Conservation (phyloP, 2,888 invertebrate genomes). For the Lithophane socia region DNA sequence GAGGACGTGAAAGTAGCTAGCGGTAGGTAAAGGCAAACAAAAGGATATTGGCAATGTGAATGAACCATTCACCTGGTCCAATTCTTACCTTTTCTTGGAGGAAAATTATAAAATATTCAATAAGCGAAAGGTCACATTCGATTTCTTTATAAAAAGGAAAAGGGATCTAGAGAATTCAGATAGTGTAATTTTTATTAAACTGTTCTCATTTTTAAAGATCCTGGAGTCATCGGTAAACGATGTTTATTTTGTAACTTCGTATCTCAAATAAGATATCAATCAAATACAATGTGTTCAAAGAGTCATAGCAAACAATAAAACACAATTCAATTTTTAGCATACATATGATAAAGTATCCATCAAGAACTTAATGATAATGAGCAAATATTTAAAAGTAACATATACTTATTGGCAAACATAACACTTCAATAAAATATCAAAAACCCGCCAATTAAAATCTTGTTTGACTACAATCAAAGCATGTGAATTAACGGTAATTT, state of each 20-base stretch:
- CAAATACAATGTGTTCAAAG: constrained; percentile 8
- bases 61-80: constrained; percentile 25
- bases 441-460: constrained; percentile 28
- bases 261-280: not conserved
- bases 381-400: constrained; percentile 43
- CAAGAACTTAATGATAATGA: constrained; percentile 30
- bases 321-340: constrained; percentile 6
- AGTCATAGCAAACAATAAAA: constrained; percentile 22
- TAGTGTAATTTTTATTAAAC: not conserved
- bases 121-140: constrained; percentile 16
- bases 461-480: constrained; percentile 36
- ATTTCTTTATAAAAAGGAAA: constrained; percentile 1
- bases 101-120: constrained; percentile 24
- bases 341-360: not conserved
- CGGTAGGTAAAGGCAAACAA: constrained; percentile 32
- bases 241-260: not conserved
- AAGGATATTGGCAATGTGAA: constrained; percentile 56
- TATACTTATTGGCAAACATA: constrained; percentile 11
- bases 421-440: constrained; percentile 26
- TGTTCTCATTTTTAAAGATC: not conserved
- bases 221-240: not conserved
- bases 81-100: constrained; percentile 20
- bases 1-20: constrained; percentile 45
- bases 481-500: constrained; percentile 15
- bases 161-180: not conserved